Evolutionary conservation across 2,113 vertebrate species (phyloP), one percentile per base, ranked within the genome.

Genomic region (Sorex fumeus): DNA sequence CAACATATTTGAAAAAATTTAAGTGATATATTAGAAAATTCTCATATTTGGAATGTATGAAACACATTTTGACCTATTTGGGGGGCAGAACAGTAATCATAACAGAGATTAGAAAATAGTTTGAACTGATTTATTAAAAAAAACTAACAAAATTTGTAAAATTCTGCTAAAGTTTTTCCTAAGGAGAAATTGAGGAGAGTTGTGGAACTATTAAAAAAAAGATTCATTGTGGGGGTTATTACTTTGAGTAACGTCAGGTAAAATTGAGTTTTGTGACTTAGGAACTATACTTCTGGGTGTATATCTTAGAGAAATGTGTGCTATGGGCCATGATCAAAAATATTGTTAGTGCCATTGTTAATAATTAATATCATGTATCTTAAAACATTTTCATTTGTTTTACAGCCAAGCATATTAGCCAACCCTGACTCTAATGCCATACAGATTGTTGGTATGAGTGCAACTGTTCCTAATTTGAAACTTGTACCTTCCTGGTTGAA

Each of bases 371-470:
- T 10, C 67, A 0, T 43, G 0, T 71, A 11, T 91, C 30, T 92
- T 36, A 76, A 62, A n/a, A 79, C n/a, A 8, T 50, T 93, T 94
- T 91, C 19, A 50, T 94, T 86, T 93, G 13, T 64, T 81, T 91
- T 95, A 19, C 70, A 98, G 98, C 57, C 86, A 91, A 32, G 45
- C 0, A 12, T 92, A 94, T 86, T 21, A 81, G 70, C 34, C 11
- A 43, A 57, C 32, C 23, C 88, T 2, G 3, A 94, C 53, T 96
- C 80, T 91, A 97, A 97, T 27, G 97, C 97, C 0, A 97, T 99
- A 60, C 99, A 99, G 96, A 99, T 99, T 87, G 85, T 99, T 77
- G 99, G 99, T 77, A 99, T 99, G 99, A 99, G 99, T 93, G 99
- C 99, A 85, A 99, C 99, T n/a, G 97, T 99, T 84, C 99, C 99